Evolutionary conservation across 1,140 invertebrate genomes (phyloP).

Genomic region (Hylaeus anthracinus): DNA sequence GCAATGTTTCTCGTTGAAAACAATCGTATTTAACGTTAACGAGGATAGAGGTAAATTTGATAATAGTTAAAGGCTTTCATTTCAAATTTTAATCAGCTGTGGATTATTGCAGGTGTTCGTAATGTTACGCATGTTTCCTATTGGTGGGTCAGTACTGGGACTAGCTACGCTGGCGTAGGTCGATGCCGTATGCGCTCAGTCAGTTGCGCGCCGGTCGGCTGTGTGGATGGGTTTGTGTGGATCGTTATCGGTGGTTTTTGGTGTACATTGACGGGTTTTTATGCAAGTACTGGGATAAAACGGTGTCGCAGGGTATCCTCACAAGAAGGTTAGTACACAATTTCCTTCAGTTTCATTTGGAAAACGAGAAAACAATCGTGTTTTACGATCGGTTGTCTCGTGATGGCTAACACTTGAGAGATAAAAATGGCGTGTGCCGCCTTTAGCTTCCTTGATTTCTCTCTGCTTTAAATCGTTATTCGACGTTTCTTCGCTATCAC

Average conservation of each 20-base stretch:
- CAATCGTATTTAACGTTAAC: too few relatives aligned
- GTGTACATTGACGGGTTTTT: slow-evolving; percentile 68
- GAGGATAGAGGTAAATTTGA: too few relatives aligned
- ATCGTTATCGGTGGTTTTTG: slow-evolving; percentile 67
- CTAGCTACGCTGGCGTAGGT: slow-evolving; percentile 67
- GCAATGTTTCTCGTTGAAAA: too few relatives aligned
- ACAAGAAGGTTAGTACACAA: slow-evolving; percentile 66
- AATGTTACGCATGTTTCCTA: slow-evolving; percentile 11
- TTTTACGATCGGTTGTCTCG: slow-evolving; percentile 42
- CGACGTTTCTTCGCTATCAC: background rate
- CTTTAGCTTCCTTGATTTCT: slow-evolving; percentile 42
- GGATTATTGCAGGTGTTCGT: slow-evolving; percentile 9
- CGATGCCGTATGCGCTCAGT: slow-evolving; percentile 60
- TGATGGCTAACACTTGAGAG: slow-evolving; percentile 61
- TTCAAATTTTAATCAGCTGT: background rate
- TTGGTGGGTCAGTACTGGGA: slow-evolving; percentile 39
- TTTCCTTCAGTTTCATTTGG: slow-evolving; percentile 25
- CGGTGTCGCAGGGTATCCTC: slow-evolving; percentile 67
- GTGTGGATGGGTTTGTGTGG: slow-evolving; percentile 64
- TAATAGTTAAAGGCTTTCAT: background rate
- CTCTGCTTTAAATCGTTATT: background rate
- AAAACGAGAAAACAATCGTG: slow-evolving; percentile 35
- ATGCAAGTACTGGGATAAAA: slow-evolving; percentile 69
- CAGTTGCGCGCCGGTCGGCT: slow-evolving; percentile 78
- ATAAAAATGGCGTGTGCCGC: slow-evolving; percentile 77